Evolutionary conservation across 2,113 vertebrate species (phyloP), one percentile per base, ranked within the genome.

Genomic region (Tragelaphus buxtoni): DNA sequence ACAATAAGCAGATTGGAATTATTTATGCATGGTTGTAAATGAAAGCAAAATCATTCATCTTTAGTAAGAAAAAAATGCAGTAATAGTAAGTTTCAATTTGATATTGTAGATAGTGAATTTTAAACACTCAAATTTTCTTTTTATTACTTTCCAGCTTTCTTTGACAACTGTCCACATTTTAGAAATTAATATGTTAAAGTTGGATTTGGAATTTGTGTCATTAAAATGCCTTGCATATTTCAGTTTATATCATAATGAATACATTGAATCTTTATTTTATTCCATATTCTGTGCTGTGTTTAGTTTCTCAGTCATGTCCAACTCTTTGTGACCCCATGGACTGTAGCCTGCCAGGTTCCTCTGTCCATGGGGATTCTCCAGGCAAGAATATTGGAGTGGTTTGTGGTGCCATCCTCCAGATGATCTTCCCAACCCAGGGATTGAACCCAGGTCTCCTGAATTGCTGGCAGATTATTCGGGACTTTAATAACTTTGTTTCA

Each of bases 1-100:
- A 95, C 84, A 97, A 89, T 91, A 97, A 96, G 18, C 45, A 97
- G 74, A 58, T 88, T 91, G 9, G 96, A 97, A 97, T 97, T 95
- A 96, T 95, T n/a, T 87, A 91, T 18, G 9, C 17, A 32, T 95
- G 56, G 87, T 94, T 98, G 81, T 96, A 98, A 96, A 18, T 88
- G n/a, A 97, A 95, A 51, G 49, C 49, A 88, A 97, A 95, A 86
- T 49, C 87, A 97, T 93, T 97, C 88, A 90, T 94, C 65, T 92
- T 42, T 76, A 93, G 83, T 65, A 32, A 96, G 35, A 72, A 82
- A 95, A 72, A 65, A 51, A 26, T 90, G n/a, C 32, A 60, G 53
- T 96, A 94, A 69, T 39, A 77, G 55, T 90, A 69, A 65, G 18
- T 91, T 95, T 81, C 88, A 55, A 80, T 91, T 88, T 94, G 42